phyloP scores from a whole-genome alignment of 2,113 vertebrate genomes.

The Ancistrus triradiatus region DNA sequence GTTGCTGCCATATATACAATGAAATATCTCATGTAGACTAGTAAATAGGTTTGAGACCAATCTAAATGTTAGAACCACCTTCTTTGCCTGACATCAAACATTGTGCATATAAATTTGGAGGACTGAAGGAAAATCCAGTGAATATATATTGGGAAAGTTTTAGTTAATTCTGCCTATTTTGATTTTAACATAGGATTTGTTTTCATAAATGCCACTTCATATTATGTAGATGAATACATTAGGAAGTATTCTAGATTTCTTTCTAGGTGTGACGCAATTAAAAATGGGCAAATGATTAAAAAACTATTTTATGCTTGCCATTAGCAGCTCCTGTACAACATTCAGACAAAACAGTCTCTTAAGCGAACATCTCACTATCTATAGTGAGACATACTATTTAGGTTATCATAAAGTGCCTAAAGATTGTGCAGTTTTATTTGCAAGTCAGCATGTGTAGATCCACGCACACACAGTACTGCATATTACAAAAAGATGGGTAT shows the following conservation, averaged over 20 bases:
- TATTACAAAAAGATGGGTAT: conserved; percentile 35
- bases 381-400: conserved; percentile 45
- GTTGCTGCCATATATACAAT: conserved; percentile 46
- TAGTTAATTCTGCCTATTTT: too few relatives aligned
- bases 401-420: conserved; percentile 72
- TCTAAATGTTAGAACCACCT: too few relatives aligned
- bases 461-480: conserved; percentile 46
- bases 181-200: too few relatives aligned
- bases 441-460: conserved; percentile 56
- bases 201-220: too few relatives aligned
- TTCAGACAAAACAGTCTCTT: conserved; percentile 40
- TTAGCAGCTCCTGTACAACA: conserved; percentile 40
- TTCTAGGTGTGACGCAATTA: too few relatives aligned
- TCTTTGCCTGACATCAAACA: too few relatives aligned
- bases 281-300: too few relatives aligned
- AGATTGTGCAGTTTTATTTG: conserved; percentile 68
- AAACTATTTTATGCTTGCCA: conserved; percentile 21
- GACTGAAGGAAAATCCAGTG: too few relatives aligned
- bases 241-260: neutral
- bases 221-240: neutral
- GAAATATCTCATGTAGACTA: neutral
- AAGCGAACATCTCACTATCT: conserved; percentile 26
- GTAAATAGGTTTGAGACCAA: too few relatives aligned
- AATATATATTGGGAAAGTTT: too few relatives aligned
- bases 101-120: too few relatives aligned